Evolutionary conservation across 2,888 invertebrate species (phyloP).

Genomic region (Tinea trinotella): DNA sequence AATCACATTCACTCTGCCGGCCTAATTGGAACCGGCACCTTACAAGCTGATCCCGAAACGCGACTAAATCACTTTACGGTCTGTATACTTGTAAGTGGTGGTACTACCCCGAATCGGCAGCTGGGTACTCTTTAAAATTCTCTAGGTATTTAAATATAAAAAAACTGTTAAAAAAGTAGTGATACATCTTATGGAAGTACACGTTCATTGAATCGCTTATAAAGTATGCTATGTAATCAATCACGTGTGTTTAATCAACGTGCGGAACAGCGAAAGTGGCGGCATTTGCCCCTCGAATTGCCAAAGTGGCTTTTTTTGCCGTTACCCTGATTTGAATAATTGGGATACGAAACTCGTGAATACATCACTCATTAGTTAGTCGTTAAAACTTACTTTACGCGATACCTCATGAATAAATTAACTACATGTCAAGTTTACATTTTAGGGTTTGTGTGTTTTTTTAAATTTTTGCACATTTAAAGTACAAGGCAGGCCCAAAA

Average conservation of each 20-base stretch:
- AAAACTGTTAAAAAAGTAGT: background rate
- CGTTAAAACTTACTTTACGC: background rate
- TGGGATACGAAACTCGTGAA: background rate
- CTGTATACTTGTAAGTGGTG: no score
- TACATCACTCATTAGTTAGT: background rate
- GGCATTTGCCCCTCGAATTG: conserved; percentile 1
- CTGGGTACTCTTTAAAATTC: no score
- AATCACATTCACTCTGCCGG: no score
- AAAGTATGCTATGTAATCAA: conserved; percentile 1
- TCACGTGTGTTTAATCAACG: conserved; percentile 10
- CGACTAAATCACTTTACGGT: no score
- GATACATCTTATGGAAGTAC: conserved; percentile 1
- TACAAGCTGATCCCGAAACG: no score
- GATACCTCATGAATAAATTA: background rate
- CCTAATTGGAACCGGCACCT: no score
- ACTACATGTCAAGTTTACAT: no score
- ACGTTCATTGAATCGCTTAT: background rate
- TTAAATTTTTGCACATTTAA: no score
- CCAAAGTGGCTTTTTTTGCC: conserved; percentile 5
- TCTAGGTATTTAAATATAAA: background rate
- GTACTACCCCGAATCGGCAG: no score
- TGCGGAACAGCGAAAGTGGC: conserved; percentile 6
- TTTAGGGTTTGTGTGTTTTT: no score
- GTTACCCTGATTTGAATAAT: conserved; percentile 10
- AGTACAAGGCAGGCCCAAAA: no score